Evolutionary conservation across 2,113 vertebrate genomes (phyloP).

Genomic region (Mustelus asterias): DNA sequence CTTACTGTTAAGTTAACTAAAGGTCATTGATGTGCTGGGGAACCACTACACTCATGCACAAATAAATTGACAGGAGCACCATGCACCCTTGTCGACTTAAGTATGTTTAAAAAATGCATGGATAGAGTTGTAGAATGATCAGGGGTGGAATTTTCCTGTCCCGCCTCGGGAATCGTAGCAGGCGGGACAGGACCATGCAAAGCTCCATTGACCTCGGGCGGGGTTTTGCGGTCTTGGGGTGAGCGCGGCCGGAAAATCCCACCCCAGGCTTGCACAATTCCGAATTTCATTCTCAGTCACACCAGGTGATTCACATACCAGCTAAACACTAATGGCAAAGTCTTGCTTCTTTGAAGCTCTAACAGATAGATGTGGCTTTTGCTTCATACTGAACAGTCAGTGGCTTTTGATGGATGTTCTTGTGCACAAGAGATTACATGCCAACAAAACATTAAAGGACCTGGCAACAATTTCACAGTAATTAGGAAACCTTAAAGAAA

Average conservation of each 20-base stretch:
- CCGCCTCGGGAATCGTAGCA: no score
- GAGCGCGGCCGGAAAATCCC: background rate
- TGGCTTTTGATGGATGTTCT: background rate
- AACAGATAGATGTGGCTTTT: background rate
- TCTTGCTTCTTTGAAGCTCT: background rate
- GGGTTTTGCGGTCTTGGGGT: no score
- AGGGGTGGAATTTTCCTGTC: no score
- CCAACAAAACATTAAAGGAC: background rate
- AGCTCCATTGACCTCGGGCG: no score
- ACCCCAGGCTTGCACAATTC: background rate
- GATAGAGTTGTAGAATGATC: background rate
- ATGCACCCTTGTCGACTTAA: background rate
- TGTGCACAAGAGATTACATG: no score
- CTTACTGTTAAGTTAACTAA: background rate
- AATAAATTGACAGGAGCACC: background rate
- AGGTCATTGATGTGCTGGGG: background rate
- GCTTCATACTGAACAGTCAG: background rate
- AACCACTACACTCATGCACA: background rate
- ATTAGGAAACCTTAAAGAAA: background rate
- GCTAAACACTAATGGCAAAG: background rate
- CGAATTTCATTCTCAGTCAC: background rate
- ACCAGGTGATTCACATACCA: background rate
- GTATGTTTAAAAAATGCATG: background rate
- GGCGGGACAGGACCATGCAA: no score
- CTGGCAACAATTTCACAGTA: constrained; percentile 5